phyloP scores from a whole-genome alignment of 2,113 vertebrate species.

The Larimichthys crocea region DNA sequence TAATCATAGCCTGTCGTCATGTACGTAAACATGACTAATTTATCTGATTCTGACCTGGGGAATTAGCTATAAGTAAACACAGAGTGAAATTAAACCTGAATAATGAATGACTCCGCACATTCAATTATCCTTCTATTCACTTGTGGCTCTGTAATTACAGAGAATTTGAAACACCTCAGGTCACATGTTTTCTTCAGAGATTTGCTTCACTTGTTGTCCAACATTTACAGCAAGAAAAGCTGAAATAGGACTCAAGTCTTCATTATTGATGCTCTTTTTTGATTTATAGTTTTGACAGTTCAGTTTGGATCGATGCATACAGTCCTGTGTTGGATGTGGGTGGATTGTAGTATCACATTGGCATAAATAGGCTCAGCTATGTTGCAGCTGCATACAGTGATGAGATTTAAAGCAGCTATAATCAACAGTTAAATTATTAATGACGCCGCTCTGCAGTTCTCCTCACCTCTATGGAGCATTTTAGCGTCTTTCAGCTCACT shows the following conservation, averaged over 20 bases:
- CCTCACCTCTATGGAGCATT: no score
- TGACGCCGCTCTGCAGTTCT: no score
- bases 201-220: slow-evolving; percentile 15
- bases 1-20: slow-evolving; percentile 31
- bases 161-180: slow-evolving; percentile 24
- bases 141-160: slow-evolving; percentile 31
- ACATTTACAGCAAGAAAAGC: slow-evolving; percentile 8
- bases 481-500: no score
- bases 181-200: slow-evolving; percentile 25
- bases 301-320: neutral
- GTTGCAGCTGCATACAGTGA: no score
- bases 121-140: slow-evolving; percentile 43
- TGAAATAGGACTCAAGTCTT: slow-evolving; percentile 3
- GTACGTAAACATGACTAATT: slow-evolving; percentile 59
- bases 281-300: slow-evolving; percentile 35
- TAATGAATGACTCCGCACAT: slow-evolving; percentile 57
- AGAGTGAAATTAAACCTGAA: slow-evolving; percentile 60
- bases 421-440: no score
- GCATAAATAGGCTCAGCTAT: neutral
- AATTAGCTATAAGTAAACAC: slow-evolving; percentile 52
- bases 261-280: neutral
- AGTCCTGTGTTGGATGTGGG: neutral
- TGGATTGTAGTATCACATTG: neutral
- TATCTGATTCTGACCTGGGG: slow-evolving; percentile 47
- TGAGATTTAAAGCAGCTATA: no score